Evolutionary conservation across 2,113 vertebrate genomes (phyloP).

Genomic region (rat (Rattus norvegicus)): DNA sequence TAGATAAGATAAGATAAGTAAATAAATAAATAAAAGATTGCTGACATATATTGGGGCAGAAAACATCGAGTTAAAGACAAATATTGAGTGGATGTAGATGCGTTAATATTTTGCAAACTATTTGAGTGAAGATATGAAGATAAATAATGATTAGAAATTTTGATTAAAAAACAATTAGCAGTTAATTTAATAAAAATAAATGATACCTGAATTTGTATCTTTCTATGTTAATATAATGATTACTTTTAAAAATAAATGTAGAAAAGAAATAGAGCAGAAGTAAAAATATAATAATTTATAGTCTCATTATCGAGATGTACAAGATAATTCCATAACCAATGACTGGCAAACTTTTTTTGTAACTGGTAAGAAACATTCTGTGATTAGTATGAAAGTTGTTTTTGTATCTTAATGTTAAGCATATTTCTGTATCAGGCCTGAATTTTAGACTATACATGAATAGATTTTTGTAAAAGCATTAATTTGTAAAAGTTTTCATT

Average conservation of each 20-base stretch:
- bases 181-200: background rate
- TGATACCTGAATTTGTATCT: background rate
- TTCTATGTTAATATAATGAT: background rate
- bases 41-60: background rate
- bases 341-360: background rate
- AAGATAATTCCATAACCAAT: background rate
- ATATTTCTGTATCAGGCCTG: background rate
- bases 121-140: background rate
- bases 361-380: background rate
- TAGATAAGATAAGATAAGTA: too few relatives aligned
- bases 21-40: background rate
- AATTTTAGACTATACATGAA: background rate
- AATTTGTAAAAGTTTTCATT: background rate
- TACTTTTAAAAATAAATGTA: background rate
- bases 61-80: background rate
- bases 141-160: background rate
- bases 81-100: background rate
- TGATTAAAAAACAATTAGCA: background rate
- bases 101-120: background rate
- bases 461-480: background rate
- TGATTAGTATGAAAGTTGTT: slow-evolving; percentile 12
- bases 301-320: background rate
- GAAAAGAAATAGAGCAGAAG: background rate
- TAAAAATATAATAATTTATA: background rate
- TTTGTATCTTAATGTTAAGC: slow-evolving; percentile 22